Evolutionary conservation across 2,888 invertebrate species (phyloP).

Genomic region (Andrena trimmerana): DNA sequence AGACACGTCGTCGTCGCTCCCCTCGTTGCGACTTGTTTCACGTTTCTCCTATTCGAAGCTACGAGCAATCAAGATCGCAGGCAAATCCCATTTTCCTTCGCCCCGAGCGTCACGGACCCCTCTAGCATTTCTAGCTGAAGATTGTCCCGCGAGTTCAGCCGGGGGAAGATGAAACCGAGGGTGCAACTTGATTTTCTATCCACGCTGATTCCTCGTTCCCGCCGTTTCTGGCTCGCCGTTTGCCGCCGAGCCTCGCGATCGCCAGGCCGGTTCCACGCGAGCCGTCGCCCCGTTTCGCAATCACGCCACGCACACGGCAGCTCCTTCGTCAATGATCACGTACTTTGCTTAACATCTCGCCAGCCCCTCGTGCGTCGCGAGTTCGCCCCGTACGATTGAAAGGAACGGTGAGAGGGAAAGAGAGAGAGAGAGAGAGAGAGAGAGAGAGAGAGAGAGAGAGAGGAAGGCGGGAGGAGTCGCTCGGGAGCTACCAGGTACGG

Average conservation of each 20-base stretch:
- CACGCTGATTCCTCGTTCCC: constrained; percentile 40
- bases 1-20: constrained; percentile 14
- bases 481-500: constrained; percentile 42
- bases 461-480: constrained; percentile 22
- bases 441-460: constrained; percentile 36
- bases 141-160: constrained; percentile 1
- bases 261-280: background rate
- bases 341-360: constrained; percentile 60
- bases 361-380: constrained; percentile 53
- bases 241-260: constrained; percentile 1
- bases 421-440: constrained; percentile 26
- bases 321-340: constrained; percentile 52
- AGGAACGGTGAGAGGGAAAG: constrained; percentile 40
- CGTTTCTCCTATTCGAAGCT: constrained; percentile 12
- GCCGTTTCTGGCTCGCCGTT: background rate
- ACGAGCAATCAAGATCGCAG: constrained; percentile 42
- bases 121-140: constrained; percentile 7
- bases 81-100: constrained; percentile 35
- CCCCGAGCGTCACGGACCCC: constrained; percentile 36
- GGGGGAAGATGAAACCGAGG: background rate
- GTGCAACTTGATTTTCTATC: constrained; percentile 49
- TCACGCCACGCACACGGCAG: constrained; percentile 27
- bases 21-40: constrained; percentile 21
- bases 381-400: constrained; percentile 23
- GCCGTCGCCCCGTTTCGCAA: constrained; percentile 7